A percentile compares a stretch with the other conserved stretches of the same genome.
These are phyloP conservation scores for Myiotriccus ornatus DNA, from an alignment of 2,797 vertebrate genomes.

Conservation along the genomic window DNA sequence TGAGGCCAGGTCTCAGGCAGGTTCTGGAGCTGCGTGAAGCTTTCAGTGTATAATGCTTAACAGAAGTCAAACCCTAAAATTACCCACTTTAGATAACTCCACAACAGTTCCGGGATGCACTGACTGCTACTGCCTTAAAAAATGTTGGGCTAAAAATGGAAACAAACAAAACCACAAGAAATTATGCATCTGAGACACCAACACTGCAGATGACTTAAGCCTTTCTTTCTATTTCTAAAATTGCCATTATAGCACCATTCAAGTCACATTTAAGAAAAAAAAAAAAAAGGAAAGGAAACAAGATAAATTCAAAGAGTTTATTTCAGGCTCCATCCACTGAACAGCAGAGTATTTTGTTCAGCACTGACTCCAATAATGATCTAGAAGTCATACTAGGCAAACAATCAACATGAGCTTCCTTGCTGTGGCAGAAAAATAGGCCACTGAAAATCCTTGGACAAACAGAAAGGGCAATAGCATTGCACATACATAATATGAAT, in stretches of 20 bases:
- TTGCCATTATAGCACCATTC: background rate
- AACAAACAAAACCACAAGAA: background rate
- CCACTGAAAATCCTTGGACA: constrained; percentile 16
- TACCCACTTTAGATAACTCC: background rate
- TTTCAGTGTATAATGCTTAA: background rate
- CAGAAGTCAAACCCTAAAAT: background rate
- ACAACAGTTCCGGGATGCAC: background rate
- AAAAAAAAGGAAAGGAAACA: background rate
- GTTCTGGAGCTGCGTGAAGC: background rate
- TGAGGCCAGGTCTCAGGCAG: background rate
- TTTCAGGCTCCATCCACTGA: background rate
- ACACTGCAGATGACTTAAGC: background rate
- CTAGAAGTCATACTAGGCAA: constrained; percentile 13
- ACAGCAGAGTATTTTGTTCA: background rate
- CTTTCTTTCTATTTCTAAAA: background rate
- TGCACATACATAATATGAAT: background rate
- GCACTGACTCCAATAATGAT: background rate
- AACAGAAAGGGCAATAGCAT: constrained; percentile 3
- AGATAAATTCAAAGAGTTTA: background rate
- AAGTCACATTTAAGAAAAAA: background rate
- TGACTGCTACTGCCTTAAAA: background rate
- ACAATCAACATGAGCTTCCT: constrained; percentile 13
- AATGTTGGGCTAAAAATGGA: background rate
- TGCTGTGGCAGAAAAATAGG: constrained; percentile 2
- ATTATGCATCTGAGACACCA: background rate